A percentile compares a stretch with the other conserved stretches of the same genome.
phyloP scores from a whole-genome alignment of 2,113 vertebrate genomes.

The Odocoileus virginianus region DNA sequence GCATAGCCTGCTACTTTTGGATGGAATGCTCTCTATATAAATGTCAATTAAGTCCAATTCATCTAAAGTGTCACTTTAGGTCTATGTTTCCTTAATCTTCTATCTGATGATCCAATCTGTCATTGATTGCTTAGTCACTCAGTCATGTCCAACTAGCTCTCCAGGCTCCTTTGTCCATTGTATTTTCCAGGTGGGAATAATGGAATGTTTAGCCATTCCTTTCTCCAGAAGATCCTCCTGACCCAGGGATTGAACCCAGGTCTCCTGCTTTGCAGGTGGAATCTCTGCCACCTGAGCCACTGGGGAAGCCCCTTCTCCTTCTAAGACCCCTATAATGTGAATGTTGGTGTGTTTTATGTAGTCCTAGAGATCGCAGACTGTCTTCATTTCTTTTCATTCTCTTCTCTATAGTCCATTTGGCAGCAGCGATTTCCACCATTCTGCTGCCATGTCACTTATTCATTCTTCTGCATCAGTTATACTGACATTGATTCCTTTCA shows the following conservation, averaged over 20 bases:
- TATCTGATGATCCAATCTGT: not conserved
- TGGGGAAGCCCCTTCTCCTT: not conserved
- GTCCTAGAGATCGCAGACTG: not conserved
- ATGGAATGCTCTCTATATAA: not conserved
- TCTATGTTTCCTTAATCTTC: not conserved
- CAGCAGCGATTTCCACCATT: not conserved
- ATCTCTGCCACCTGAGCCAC: not conserved
- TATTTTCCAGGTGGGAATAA: not conserved
- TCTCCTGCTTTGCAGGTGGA: not conserved
- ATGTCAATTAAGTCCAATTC: not conserved
- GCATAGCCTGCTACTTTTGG: not conserved
- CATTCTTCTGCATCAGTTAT: not conserved
- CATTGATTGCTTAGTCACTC: not conserved
- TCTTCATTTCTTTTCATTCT: not conserved
- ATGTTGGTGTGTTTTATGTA: not conserved
- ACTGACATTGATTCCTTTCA: not conserved
- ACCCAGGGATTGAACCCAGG: not conserved
- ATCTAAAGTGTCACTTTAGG: not conserved
- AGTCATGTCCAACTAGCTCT: not conserved
- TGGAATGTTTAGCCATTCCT: not conserved
- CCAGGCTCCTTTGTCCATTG: not conserved
- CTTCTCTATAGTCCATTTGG: not conserved
- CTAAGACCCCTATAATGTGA: not conserved
- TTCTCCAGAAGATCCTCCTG: not conserved
- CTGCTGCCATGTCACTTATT: not conserved